A percentile compares a stretch with the other conserved stretches of the same genome.
Evolutionary conservation across 1,140 invertebrate genomes (phyloP).

Genomic region (Drosophila lacertosa): DNA sequence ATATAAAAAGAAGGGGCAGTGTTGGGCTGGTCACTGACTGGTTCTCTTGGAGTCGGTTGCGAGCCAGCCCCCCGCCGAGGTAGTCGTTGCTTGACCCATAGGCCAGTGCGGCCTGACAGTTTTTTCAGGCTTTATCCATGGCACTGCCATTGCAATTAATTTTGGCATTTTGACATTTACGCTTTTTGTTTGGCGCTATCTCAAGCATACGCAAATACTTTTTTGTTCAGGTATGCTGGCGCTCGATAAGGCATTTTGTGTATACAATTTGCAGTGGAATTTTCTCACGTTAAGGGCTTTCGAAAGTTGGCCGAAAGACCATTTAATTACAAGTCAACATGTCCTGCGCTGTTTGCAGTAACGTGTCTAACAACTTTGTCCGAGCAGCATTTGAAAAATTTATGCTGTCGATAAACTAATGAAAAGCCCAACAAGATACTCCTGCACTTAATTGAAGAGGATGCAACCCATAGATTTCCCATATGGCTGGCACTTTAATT

Average conservation of each 20-base stretch:
- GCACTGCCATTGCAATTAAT: conserved; percentile 81
- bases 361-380: conserved; percentile 55
- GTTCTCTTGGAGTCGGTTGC: conserved; percentile 15
- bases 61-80: neutral
- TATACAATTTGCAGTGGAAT: conserved; percentile 71
- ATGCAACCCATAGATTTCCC: conserved; percentile 52
- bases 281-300: conserved; percentile 75
- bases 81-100: conserved; percentile 48
- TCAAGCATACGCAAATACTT: conserved; percentile 75
- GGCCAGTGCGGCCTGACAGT: conserved; percentile 40
- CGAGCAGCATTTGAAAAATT: conserved; percentile 69
- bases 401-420: conserved; percentile 73
- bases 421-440: conserved; percentile 66
- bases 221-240: conserved; percentile 74
- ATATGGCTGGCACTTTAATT: conserved; percentile 15
- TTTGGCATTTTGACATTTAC: conserved; percentile 83
- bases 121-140: conserved; percentile 60
- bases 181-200: conserved; percentile 73
- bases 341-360: conserved; percentile 34
- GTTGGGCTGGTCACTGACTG: conserved; percentile 38
- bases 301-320: conserved; percentile 30
- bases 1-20: conserved; percentile 64
- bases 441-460: conserved; percentile 62
- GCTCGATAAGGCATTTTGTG: conserved; percentile 72
- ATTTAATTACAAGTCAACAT: conserved; percentile 64